Conservation (phyloP, 1,140 invertebrate genomes). For the Leptonema lineaticorne region DNA sequence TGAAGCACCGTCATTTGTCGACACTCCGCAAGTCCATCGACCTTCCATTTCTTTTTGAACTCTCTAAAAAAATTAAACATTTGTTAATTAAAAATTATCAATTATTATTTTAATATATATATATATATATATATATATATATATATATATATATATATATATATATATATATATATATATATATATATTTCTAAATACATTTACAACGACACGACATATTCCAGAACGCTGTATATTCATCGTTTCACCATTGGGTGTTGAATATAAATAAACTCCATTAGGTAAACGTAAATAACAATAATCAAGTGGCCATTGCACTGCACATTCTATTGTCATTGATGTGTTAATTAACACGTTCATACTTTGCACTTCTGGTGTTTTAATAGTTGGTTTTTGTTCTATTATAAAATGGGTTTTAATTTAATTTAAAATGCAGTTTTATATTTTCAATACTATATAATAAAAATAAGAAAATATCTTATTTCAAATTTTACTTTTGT, state of each 20-base stretch:
- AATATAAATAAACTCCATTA: constrained; percentile 8
- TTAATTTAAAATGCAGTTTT: background rate
- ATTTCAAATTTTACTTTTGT: background rate
- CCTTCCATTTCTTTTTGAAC: constrained; percentile 14
- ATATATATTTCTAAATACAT: constrained; percentile 24
- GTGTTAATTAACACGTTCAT: background rate
- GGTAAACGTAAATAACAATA: constrained; percentile 34
- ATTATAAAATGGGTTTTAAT: background rate
- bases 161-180: no score
- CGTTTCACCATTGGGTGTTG: background rate
- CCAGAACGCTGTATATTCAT: constrained; percentile 21
- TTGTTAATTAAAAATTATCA: no score
- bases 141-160: no score
- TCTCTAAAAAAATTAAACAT: constrained; percentile 24
- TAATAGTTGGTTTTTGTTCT: background rate
- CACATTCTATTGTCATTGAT: constrained; percentile 24
- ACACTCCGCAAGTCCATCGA: constrained; percentile 30
- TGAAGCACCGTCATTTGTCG: constrained; percentile 27
- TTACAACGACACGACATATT: constrained; percentile 20
- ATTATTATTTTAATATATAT: no score
- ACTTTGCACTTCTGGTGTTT: background rate
- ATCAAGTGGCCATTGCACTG: constrained; percentile 32
- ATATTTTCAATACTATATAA: background rate
- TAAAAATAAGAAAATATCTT: background rate
- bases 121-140: no score